Evolutionary conservation across 2,797 vertebrate genomes (phyloP).

Genomic region (Tadarida brasiliensis): DNA sequence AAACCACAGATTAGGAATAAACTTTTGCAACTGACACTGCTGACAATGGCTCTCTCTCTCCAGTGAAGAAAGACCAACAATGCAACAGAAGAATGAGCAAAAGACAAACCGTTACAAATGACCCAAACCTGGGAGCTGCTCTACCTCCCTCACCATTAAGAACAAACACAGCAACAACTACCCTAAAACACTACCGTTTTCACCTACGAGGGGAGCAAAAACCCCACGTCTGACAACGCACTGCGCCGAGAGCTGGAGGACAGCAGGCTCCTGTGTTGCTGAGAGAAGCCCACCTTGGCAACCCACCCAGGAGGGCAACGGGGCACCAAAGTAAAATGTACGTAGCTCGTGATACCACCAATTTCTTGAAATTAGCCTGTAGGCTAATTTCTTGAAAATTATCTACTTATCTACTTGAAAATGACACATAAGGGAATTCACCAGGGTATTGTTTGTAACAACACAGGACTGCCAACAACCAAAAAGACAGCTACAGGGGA

Average conservation of each 20-base stretch:
- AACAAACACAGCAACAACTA: not conserved
- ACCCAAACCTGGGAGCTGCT: not conserved
- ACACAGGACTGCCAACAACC: not conserved
- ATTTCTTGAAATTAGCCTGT: not conserved
- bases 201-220: not conserved
- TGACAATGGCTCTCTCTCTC: not conserved
- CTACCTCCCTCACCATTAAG: not conserved
- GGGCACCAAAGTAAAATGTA: not conserved
- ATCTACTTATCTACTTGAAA: constrained; percentile 23
- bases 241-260: not conserved
- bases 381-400: not conserved
- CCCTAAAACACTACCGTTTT: not conserved
- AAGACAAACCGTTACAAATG: not conserved
- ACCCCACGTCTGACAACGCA: not conserved
- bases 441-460: not conserved
- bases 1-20: not conserved
- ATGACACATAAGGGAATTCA: not conserved
- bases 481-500: not conserved
- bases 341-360: accelerated
- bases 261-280: accelerated
- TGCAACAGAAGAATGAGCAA: not conserved
- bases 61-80: not conserved
- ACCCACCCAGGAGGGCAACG: not conserved
- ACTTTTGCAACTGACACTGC: not conserved
- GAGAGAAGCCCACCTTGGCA: accelerated